These are phyloP conservation scores for Semibalanus balanoides DNA, from an alignment of 1,140 invertebrate genomes.

Conservation along the genomic window DNA sequence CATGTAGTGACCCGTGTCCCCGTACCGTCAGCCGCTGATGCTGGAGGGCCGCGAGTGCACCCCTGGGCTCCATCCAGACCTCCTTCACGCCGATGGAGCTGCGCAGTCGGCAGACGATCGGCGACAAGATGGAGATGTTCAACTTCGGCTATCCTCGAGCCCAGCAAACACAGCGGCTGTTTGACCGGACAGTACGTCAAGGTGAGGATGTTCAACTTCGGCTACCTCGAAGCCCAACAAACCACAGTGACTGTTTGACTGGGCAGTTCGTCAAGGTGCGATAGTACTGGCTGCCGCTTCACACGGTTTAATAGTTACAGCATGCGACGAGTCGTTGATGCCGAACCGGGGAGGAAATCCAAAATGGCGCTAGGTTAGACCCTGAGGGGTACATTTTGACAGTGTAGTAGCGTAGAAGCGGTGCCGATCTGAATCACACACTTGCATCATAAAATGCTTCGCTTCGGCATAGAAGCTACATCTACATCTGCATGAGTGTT, in stretches of 20 bases:
- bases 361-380: too few species aligned
- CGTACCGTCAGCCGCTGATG: not conserved
- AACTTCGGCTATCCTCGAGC: conserved; percentile 13
- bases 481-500: too few species aligned
- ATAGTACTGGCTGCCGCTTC: too few species aligned
- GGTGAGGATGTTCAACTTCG: conserved; percentile 16
- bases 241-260: conserved; percentile 15
- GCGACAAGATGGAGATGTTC: conserved; percentile 17
- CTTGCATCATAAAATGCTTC: too few species aligned
- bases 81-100: conserved; percentile 12
- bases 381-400: too few species aligned
- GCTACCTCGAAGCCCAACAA: conserved; percentile 13
- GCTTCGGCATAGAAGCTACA: too few species aligned
- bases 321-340: too few species aligned
- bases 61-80: conserved; percentile 14
- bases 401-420: too few species aligned
- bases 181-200: conserved; percentile 17
- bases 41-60: conserved; percentile 12
- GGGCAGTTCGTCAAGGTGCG: conserved; percentile 18
- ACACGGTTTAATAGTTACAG: too few species aligned
- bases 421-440: too few species aligned
- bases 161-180: conserved; percentile 16
- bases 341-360: too few species aligned
- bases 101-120: conserved; percentile 3
- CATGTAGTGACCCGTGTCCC: too few species aligned